Evolutionary conservation across 1,140 invertebrate genomes (phyloP).

Genomic region (Magallana ariakensis): DNA sequence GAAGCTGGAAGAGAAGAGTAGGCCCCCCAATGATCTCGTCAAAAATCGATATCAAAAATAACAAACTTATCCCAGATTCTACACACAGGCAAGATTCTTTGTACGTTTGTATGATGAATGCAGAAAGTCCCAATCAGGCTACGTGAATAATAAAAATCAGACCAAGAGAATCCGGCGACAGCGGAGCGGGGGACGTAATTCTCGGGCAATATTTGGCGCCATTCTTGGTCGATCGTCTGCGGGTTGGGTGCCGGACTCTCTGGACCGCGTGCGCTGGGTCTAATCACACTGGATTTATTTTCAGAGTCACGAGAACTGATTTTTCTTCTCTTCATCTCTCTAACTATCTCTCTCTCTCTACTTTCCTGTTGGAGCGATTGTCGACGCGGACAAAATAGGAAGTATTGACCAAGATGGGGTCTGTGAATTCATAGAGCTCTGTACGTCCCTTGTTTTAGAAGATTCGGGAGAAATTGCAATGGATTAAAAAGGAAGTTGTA

Average conservation of each 20-base stretch:
- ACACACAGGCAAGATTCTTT: neutral
- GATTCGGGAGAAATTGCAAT: neutral
- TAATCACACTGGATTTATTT: neutral
- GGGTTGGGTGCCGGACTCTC: neutral
- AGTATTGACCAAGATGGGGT: neutral
- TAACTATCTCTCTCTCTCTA: too few species aligned
- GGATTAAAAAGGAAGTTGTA: neutral
- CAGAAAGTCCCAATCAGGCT: neutral
- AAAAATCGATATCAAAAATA: constrained; percentile 34
- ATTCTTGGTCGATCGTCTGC: neutral
- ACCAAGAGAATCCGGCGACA: neutral
- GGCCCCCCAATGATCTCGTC: constrained; percentile 13
- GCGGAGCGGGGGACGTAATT: neutral
- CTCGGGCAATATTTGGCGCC: neutral
- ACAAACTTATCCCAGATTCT: constrained; percentile 27
- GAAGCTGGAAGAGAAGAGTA: neutral
- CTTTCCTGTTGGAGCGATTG: neutral
- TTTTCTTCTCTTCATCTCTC: too few species aligned
- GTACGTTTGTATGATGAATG: constrained; percentile 5
- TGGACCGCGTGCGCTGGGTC: neutral
- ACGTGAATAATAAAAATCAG: neutral
- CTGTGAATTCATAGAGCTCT: neutral
- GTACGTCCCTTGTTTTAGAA: neutral
- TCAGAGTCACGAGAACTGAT: too few species aligned
- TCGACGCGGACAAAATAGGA: neutral